Evolutionary conservation across 2,888 invertebrate genomes (phyloP), one percentile per base, ranked within the genome.

Genomic region (Nemotelus nigrinus): DNA sequence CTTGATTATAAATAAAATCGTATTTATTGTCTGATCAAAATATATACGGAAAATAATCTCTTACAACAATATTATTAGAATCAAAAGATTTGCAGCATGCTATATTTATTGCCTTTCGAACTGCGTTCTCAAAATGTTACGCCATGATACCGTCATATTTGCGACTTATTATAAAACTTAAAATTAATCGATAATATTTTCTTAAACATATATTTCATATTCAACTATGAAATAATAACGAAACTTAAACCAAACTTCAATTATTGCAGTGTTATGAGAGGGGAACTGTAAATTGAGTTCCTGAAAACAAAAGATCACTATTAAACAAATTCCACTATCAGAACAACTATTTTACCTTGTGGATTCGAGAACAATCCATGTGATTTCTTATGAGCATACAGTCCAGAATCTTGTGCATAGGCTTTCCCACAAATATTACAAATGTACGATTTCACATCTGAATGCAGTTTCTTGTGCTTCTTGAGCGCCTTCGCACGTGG

Each of bases 401-500:
- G 70, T 50, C 80, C 80, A 7, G 79, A 74, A 25, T 78, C 80
- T 76, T 82, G 82, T 63, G 81, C 80, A 77, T 82, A 82, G 5
- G 68, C 78, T 78, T 81, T 80, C 6, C 47, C 74, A 50, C 81
- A 82, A 67, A 80, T 78, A 44, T 71, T 76, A 65, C 82, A 82
- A n/a, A 77, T 58, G 63, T 81, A 80, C 25, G 78, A 48, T 63
- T 80, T 80, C 2, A 78, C 80, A 10, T 80, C 78, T 2, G 80
- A 79, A 67, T 83, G 82, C 63, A 81, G 77, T 60, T 83, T 84
- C 60, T 83, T 70, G 70, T 85, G 85, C 57, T 84, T 84, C 25
- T 81, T 83, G 64, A 82, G 83, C 68, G 83, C 84, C 65, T 83
- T 83, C 72, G 82, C 84, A 10, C 84, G 82, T 50, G 82, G 78